Evolutionary conservation across 2,797 vertebrate species (phyloP).

Genomic region (Coendou prehensilis): DNA sequence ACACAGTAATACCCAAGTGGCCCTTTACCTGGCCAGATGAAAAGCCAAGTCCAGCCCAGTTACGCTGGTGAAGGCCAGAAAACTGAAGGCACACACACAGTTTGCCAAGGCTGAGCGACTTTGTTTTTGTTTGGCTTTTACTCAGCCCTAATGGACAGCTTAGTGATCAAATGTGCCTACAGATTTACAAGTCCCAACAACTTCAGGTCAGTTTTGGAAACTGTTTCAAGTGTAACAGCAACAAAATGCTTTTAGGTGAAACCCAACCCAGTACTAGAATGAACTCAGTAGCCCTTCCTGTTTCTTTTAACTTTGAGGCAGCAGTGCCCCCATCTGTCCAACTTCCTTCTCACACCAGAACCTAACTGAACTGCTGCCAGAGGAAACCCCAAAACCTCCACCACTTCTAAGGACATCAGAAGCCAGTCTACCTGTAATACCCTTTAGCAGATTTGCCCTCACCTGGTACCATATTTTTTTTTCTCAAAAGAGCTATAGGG

Average conservation of each 20-base stretch:
- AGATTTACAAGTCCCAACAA: neutral
- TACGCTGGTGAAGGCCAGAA: neutral
- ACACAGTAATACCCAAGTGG: neutral
- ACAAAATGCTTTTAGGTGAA: slow-evolving; percentile 19
- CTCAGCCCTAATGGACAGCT: neutral
- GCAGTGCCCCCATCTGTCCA: slow-evolving; percentile 36
- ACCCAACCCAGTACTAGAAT: neutral
- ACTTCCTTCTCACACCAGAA: neutral
- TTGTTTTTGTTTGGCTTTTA: neutral
- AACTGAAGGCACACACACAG: neutral
- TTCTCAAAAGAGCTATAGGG: neutral
- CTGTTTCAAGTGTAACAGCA: neutral
- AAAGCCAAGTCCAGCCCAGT: neutral
- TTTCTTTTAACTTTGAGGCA: neutral
- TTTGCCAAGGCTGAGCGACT: neutral
- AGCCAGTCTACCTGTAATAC: neutral
- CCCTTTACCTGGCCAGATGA: neutral
- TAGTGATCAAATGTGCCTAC: neutral
- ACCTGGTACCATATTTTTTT: neutral
- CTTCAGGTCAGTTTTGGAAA: neutral
- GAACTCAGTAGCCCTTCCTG: neutral
- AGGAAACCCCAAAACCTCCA: neutral
- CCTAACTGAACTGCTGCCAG: neutral
- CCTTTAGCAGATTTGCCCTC: neutral
- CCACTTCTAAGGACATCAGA: neutral